A percentile compares a stretch with the other conserved stretches of the same genome.
These are phyloP conservation scores for Panopea generosa DNA, from an alignment of 2,888 invertebrate species.

Conservation along the genomic window DNA sequence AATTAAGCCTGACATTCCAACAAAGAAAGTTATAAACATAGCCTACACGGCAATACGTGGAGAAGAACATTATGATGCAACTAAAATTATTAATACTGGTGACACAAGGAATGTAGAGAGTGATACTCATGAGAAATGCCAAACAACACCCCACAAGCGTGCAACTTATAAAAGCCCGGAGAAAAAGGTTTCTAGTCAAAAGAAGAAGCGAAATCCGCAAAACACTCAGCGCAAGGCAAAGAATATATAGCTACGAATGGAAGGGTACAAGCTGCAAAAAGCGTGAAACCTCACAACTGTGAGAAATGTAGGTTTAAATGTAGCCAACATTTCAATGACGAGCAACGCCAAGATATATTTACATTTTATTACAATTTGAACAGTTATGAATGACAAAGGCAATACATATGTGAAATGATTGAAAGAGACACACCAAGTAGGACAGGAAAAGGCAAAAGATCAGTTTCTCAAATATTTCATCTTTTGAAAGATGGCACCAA, in stretches of 20 bases:
- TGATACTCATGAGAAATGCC: not conserved
- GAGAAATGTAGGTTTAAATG: too few relatives aligned
- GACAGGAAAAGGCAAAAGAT: too few relatives aligned
- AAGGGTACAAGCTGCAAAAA: too few relatives aligned
- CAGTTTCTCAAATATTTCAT: too few relatives aligned
- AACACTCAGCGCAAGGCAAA: conserved; percentile 19
- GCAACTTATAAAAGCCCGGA: conserved; percentile 32
- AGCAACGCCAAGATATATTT: too few relatives aligned
- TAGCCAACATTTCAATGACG: too few relatives aligned
- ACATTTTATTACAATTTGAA: too few relatives aligned
- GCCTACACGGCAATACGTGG: conserved; percentile 24
- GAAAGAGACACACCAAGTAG: too few relatives aligned
- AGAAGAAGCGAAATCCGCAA: conserved; percentile 27
- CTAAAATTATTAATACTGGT: not conserved
- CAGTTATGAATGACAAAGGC: too few relatives aligned
- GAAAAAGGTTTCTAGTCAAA: conserved; percentile 30
- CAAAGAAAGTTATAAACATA: conserved; percentile 15
- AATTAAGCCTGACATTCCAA: conserved; percentile 24
- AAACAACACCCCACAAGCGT: conserved; percentile 28
- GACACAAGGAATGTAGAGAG: not conserved
- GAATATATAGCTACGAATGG: conserved; percentile 18
- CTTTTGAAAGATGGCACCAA: too few relatives aligned
- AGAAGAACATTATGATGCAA: conserved; percentile 38
- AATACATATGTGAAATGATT: too few relatives aligned
- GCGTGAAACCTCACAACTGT: too few relatives aligned